phyloP scores from a whole-genome alignment of 2,113 vertebrate genomes.

The Oryzias celebensis region DNA sequence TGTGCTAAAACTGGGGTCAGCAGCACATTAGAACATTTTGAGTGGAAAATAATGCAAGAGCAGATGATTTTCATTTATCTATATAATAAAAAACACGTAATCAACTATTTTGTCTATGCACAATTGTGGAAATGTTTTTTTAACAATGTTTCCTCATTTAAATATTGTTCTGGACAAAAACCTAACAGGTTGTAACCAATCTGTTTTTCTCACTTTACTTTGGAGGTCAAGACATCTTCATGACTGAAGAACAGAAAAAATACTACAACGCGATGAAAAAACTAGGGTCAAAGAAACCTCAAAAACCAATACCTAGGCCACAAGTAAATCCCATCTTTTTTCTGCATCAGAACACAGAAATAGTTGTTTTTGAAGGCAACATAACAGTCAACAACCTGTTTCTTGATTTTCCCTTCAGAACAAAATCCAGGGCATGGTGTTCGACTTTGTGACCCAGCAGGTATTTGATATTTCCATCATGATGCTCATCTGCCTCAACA shows the following conservation, averaged over 20 bases:
- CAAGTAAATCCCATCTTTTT: conserved; percentile 71
- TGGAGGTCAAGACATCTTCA: conserved; percentile 99
- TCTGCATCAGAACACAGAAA: neutral
- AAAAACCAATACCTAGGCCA: conserved; percentile 96
- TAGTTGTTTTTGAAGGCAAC: neutral
- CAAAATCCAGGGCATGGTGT: conserved; percentile 91
- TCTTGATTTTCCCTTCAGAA: conserved; percentile 78
- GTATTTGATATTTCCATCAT: conserved; percentile 98
- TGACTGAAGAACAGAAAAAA: conserved; percentile 99
- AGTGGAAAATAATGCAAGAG: no score
- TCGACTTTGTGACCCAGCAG: conserved; percentile 98
- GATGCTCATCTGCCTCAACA: conserved; percentile 99
- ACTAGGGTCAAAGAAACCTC: conserved; percentile 96
- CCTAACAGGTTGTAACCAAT: conserved; percentile 82
- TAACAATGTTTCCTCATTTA: no score
- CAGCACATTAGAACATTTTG: neutral
- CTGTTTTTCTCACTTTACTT: conserved; percentile 84
- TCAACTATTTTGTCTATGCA: no score
- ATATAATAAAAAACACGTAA: no score
- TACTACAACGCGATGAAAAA: conserved; percentile 99
- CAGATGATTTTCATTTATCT: no score
- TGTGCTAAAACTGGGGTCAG: neutral
- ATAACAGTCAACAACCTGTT: neutral
- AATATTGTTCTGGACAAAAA: neutral
- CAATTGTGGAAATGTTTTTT: no score